Base-by-base conservation (phyloP, 2,888 invertebrate species). In the Volucella inanis region DNA sequence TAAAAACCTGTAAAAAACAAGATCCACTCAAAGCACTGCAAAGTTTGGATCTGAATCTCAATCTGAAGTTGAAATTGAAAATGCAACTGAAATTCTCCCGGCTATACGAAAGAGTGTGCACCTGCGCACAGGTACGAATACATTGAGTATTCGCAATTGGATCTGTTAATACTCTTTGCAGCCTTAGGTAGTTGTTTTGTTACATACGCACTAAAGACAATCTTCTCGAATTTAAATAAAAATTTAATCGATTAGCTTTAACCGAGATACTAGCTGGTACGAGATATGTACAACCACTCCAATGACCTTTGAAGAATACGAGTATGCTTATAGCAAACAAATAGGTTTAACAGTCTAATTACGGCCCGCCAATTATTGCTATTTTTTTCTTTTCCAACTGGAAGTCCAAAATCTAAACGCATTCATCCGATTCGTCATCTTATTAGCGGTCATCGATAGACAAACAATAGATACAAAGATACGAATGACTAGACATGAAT, bases 281-380 rank as follows among this genome's bases (percentile, higher is more conserved):
- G 31, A 22, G 18, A 18, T 22, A 22, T 6, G 6, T 18, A 52
- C 50, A 50, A 18, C 15, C 15, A 52, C 18, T 18, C 8, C 10
- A 11, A 15, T 65, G 75, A 65, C 75, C 75, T 75, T 65, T 1
- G 22, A 2, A 22, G 22, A 22, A 22, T 47, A n/a, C n/a, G n/a
- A n/a, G n/a, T n/a, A n/a, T n/a, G n/a, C n/a, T 22, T 22, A 3
- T 22, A 22, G 18, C 2, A 22, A 22, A 1, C 2, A 22, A 22
- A 22, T 14, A 15, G 22, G 22, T 55, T 61, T 61, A 61, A 61
- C 70, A 4, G 31, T 31, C 22, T 22, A 3, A 72, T 83, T 74
- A 59, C 61, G 43, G 68, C 47, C 59, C 65, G 76, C 52, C 70
- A 82, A 76, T 80, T 76, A 80, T 76, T 71, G 41, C 54, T 49